Percentiles rank a stretch among this genome's conserved stretches.
Conservation (phyloP, 2,888 invertebrate species). For the Gasteruption jaculator region DNA sequence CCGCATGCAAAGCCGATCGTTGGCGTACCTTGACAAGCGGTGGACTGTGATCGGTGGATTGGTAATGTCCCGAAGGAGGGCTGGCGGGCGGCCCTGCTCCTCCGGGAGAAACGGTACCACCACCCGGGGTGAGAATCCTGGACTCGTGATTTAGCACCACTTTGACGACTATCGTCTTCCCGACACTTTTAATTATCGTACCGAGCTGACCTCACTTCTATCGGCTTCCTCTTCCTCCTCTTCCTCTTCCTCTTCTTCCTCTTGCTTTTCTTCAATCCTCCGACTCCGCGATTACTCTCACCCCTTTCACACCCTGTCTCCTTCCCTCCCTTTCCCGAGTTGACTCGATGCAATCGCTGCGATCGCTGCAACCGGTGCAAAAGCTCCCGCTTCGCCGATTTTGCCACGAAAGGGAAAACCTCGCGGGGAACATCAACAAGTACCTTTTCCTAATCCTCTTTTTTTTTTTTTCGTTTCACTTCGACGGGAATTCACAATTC, state of each 20-base stretch:
- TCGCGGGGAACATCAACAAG: too few relatives aligned
- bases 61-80: constrained; percentile 44
- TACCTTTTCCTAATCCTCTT: too few relatives aligned
- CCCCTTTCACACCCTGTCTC: not conserved
- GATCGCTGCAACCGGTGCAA: too few relatives aligned
- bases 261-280: not conserved
- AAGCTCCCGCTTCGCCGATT: too few relatives aligned
- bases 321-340: constrained; percentile 7
- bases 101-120: constrained; percentile 46
- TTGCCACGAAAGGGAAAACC: too few relatives aligned
- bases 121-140: constrained; percentile 51
- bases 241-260: not conserved
- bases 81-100: constrained; percentile 49
- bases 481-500: too few relatives aligned
- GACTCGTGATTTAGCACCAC: constrained; percentile 50
- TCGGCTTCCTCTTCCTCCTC: constrained; percentile 9
- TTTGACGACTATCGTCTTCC: too few relatives aligned
- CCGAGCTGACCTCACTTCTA: too few relatives aligned
- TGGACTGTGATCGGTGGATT: constrained; percentile 42
- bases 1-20: too few relatives aligned
- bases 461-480: too few relatives aligned
- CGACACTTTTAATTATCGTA: too few relatives aligned
- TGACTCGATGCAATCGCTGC: too few relatives aligned
- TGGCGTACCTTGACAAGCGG: constrained; percentile 43
- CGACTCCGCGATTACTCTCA: not conserved